Evolutionary conservation across 2,113 vertebrate genomes (phyloP), one percentile per base, ranked within the genome.

Genomic region (Natator depressus): DNA sequence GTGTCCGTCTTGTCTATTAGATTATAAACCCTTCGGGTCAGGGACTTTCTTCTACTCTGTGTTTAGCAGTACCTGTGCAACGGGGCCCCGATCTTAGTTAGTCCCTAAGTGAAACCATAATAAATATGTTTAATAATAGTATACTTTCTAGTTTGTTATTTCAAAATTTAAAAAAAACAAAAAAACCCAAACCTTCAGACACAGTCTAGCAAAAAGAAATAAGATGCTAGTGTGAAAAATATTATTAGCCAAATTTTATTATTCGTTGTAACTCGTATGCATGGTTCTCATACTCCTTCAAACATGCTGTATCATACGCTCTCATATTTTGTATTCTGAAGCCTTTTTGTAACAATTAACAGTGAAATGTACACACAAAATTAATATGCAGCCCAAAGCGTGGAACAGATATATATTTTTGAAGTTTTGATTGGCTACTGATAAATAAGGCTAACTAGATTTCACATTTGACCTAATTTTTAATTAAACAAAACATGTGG

Each of bases 281-380:
- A 25, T 57, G 55, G 24, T 57, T 91, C 90, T n/a, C 93, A 88
- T 62, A 75, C 94, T 92, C 87, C 95, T 95, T 90, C 95, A 46
- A 91, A 95, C 93, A 31, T 94, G 94, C 72, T 94, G 78, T 3
- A 14, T 80, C 93, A 89, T 82, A 80, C 7, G 59, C 91, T 93
- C 92, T 96, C 89, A 80, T 96, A 84, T 92, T 96, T 96, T 86
- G 49, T n/a, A 89, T 82, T 95, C 94, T 88, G 94, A 96, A 93
- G 53, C 69, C 86, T 95, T 95, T 94, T 75, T 86, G 51, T 89
- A 51, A 16, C 85, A 83, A 50, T 85, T 95, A 82, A 80, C 72
- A 91, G 80, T 91, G 91, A 92, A 96, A 84, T 87, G 82, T 10
- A 13, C 42, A 84, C 59, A 85, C 55, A 46, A 16, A 69, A 19